Base-by-base conservation (phyloP, 2,113 vertebrate genomes). In the Sorex fumeus region DNA sequence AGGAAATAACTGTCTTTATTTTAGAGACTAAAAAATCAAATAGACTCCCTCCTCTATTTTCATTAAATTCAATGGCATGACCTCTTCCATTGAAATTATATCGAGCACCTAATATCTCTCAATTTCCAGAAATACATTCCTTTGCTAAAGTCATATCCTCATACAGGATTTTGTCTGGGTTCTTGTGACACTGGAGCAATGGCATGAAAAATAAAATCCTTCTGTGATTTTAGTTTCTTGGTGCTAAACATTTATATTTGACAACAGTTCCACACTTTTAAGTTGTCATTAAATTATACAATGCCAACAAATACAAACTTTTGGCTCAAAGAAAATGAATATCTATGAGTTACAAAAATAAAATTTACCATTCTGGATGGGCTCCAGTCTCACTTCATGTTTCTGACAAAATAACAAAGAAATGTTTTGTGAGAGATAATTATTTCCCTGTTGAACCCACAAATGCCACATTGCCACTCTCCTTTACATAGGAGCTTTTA, bases 131-230 rank as follows among this genome's bases (percentile, higher is more conserved):
- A 95, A 50, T 36, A 6, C 30, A 34, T 30, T 78, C 8, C 79
- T 86, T 12, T 19, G 85, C 62, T 80, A 60, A 90, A 86, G 66
- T 21, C 30, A 53, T 72, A 2, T 67, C 70, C 28, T 91, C 32
- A 77, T 18, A 36, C 23, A 30, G 8, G 9, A 69, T 27, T 75
- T 64, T 45, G 4, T 34, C 69, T 57, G 45, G 84, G 87, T 93
- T 45, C 88, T 82, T 28, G 9, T 83, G 80, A 91, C 88, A 92
- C 34, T 11, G 60, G 84, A 83, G 2, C 34, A 90, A 66, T 36
- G 34, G 79, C 34, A 74, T 60, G 13, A 80, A 82, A 74, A 92
- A 43, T 67, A 28, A 11, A 32, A 34, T 85, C 47, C 72, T 84
- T 79, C 64, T 7, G 18, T 21, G 77, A 27, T 30, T 92, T 88